Evolutionary conservation across 1,140 invertebrate genomes (phyloP).

Genomic region (Ceratoteleas bidentatus): DNA sequence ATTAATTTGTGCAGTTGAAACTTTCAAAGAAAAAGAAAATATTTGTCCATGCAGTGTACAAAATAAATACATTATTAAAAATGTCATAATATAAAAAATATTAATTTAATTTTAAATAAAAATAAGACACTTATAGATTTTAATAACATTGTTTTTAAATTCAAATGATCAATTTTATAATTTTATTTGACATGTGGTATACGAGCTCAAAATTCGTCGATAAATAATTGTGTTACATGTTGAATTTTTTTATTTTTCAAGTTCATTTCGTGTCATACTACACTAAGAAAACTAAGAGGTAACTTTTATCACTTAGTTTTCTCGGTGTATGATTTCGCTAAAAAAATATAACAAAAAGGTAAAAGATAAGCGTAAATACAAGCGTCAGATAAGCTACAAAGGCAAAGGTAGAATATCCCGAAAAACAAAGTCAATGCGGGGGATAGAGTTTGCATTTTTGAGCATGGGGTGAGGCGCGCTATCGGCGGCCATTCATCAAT

Average conservation of each 20-base stretch:
- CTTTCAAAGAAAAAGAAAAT: too few relatives aligned
- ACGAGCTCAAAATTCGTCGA: background rate
- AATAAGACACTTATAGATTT: too few relatives aligned
- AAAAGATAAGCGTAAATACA: constrained; percentile 12
- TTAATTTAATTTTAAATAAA: too few relatives aligned
- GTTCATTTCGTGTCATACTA: too few relatives aligned
- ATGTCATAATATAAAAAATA: too few relatives aligned
- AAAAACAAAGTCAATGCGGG: constrained; percentile 43
- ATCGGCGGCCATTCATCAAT: constrained; percentile 82
- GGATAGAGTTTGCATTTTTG: constrained; percentile 76
- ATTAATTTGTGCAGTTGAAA: too few relatives aligned
- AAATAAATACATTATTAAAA: too few relatives aligned
- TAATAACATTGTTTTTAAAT: too few relatives aligned
- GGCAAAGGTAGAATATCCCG: constrained; percentile 12
- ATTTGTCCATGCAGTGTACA: too few relatives aligned
- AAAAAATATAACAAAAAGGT: background rate
- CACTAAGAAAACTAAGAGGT: too few relatives aligned
- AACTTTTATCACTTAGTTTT: too few relatives aligned
- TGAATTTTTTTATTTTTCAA: background rate
- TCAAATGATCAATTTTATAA: background rate
- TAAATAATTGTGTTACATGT: background rate
- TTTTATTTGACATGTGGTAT: background rate
- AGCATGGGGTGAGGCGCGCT: constrained; percentile 71
- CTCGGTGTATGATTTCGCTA: too few relatives aligned
- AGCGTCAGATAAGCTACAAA: background rate